These are phyloP conservation scores for Anguilla megastoma DNA, from an alignment of 2,797 vertebrate genomes.

Conservation along the genomic window DNA sequence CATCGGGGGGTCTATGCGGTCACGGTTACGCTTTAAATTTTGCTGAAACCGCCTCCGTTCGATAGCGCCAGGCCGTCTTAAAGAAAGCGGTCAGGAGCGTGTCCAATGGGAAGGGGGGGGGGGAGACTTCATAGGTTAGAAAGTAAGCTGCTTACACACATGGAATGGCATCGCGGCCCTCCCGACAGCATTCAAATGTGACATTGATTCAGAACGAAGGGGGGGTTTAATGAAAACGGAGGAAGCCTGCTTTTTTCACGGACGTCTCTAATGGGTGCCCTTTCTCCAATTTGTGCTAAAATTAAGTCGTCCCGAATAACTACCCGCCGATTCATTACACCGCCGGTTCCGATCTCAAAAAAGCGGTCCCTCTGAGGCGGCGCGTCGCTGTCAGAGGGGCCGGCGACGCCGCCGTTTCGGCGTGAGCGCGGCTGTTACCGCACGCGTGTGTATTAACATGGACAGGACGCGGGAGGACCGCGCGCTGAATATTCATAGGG, in stretches of 20 bases:
- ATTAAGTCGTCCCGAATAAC: not conserved
- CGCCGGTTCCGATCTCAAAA: not conserved
- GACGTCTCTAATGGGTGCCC: not conserved
- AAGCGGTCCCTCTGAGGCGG: not conserved
- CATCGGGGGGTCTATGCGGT: not conserved
- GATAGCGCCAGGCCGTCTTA: not conserved
- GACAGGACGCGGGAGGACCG: not conserved
- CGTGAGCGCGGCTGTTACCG: not conserved
- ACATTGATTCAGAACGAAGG: not conserved
- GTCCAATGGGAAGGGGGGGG: not conserved
- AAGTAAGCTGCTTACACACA: conserved; percentile 10
- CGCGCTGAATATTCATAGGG: not conserved
- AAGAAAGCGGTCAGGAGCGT: not conserved
- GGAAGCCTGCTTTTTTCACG: not conserved
- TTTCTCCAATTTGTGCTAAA: not conserved
- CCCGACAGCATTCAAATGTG: not conserved
- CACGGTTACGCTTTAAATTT: not conserved
- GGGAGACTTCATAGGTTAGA: not conserved
- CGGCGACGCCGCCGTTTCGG: not conserved
- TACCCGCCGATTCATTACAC: not conserved
- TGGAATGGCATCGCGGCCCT: not conserved
- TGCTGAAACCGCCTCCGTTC: not conserved
- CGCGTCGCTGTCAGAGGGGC: not conserved
- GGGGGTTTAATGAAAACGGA: not conserved
- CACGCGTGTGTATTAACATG: not conserved